These are phyloP conservation scores for Corythornis madagascariensis DNA, from an alignment of 2,113 vertebrate species.

Conservation along the genomic window DNA sequence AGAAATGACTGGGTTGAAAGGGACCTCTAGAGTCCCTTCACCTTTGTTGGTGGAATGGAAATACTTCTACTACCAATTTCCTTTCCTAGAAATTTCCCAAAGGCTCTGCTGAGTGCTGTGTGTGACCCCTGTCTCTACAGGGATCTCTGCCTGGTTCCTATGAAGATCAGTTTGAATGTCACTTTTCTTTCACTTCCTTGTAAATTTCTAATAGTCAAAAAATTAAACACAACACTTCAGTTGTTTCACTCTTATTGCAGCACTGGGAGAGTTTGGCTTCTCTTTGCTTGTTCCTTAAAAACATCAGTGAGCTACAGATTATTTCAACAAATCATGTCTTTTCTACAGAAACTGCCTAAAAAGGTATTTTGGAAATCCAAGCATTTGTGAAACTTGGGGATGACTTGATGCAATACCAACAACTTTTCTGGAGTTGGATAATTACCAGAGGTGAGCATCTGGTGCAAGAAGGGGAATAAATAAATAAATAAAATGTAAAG, in stretches of 20 bases:
- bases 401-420: neutral
- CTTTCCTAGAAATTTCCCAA: neutral
- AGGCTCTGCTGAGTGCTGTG: neutral
- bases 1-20: no score
- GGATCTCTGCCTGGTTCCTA: neutral
- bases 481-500: neutral
- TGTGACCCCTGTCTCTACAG: neutral
- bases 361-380: slow-evolving; percentile 24
- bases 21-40: neutral
- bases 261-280: neutral
- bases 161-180: neutral
- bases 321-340: neutral
- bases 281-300: neutral
- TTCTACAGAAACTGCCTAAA: slow-evolving; percentile 16
- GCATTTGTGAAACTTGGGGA: neutral
- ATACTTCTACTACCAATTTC: neutral
- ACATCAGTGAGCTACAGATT: neutral
- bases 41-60: neutral
- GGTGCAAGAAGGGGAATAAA: neutral
- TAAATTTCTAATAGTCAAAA: neutral
- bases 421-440: neutral
- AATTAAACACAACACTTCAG: neutral
- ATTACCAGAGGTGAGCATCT: slow-evolving; percentile 20
- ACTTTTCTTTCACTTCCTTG: neutral
- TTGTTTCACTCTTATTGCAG: neutral